Evolutionary conservation across 2,888 invertebrate genomes (phyloP), one percentile per base, ranked within the genome.

Genomic region (Drosophila incognita): DNA sequence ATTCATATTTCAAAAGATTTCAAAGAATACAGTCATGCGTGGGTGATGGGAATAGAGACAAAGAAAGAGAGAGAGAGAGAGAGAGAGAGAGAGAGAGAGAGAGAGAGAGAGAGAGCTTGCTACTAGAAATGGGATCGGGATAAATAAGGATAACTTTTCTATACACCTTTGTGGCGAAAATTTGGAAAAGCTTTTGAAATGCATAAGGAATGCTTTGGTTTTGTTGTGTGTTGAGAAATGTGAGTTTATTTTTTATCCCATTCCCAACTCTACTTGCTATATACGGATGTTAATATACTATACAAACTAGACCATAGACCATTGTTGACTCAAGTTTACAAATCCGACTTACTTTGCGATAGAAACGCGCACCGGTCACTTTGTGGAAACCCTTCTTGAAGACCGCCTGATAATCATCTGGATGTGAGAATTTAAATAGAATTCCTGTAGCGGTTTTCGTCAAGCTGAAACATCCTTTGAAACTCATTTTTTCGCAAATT

Each of bases 361-460:
- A 97, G 92, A 97, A 96, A 85, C 97, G 94, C 58, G 97, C 97
- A 36, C 97, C 97, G 66, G 97, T 97, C 61, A 97, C 97, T 93
- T 96, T 96, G 93, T 97, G 97, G 94, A 97, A 97, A 35, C 97
- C 97, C 92, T 97, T 97, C 93, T 97, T 96, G 94, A 96, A 97
- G 79, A 97, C 97, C 92, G 96, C 96, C 93, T 97, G 96, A 93
- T 96, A 97, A 92, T 97, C 97, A 82, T 97, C 97, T 79, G 97
- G 96, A 93, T 96, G 96, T 84, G 97, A 97, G 94, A 97, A 97
- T 93, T 97, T 97, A 94, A 97, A 97, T 76, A 97, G 95, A 90
- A 97, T 97, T 67, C 97, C 97, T 52, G 97, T 97, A 59, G 97
- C 97, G 1, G 97, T 97, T 94, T 97, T 97, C 77, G 97, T 97